Conservation (phyloP, 1,140 invertebrate species). For the Andricus grossulariae region DNA sequence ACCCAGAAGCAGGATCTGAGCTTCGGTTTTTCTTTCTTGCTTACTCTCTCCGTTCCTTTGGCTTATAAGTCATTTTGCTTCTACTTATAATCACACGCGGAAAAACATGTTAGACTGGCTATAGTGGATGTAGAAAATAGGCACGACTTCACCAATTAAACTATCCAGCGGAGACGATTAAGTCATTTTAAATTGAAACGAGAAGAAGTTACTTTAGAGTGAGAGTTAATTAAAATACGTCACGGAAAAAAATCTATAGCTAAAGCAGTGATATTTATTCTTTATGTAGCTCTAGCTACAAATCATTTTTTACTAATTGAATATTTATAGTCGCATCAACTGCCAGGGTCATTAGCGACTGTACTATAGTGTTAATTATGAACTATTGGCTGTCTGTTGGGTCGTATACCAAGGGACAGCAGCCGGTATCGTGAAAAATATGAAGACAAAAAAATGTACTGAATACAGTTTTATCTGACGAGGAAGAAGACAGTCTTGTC, state of each 20-base stretch:
- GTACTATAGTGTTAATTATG: accelerated
- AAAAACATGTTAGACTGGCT: constrained; percentile 53
- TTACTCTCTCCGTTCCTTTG: constrained; percentile 52
- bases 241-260: too few species aligned
- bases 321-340: too few species aligned
- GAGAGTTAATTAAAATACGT: background rate
- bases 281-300: too few species aligned
- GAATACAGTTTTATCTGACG: too few species aligned
- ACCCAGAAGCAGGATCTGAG: constrained; percentile 51
- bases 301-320: too few species aligned
- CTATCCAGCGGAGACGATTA: constrained; percentile 12
- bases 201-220: background rate
- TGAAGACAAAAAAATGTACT: too few species aligned
- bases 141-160: constrained; percentile 43
- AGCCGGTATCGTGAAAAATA: too few species aligned
- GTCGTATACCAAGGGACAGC: too few species aligned
- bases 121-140: constrained; percentile 41
- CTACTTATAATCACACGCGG: constrained; percentile 48
- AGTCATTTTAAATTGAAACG: background rate
- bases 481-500: too few species aligned
- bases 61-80: constrained; percentile 49
- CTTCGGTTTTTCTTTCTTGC: constrained; percentile 52
- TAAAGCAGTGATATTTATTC: too few species aligned
- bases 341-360: too few species aligned
- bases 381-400: too few species aligned